phyloP scores from a whole-genome alignment of 2,113 vertebrate species.

The Ascaphus truei region DNA sequence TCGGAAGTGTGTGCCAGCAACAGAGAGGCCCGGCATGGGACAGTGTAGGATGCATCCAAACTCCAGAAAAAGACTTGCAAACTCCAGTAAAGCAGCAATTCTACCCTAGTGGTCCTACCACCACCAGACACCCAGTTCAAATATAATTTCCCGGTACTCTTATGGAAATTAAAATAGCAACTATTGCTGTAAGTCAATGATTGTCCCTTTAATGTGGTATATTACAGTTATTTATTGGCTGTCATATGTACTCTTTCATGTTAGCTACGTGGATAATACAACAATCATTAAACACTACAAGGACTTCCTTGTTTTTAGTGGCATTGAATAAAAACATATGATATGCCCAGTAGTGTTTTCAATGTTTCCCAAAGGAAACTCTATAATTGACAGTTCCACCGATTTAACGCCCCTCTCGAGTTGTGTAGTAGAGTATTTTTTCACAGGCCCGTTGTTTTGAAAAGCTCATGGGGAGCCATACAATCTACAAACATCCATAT shows the following conservation, averaged over 20 bases:
- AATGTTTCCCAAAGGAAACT: background rate
- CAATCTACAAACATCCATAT: slow-evolving; percentile 1
- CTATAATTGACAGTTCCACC: slow-evolving; percentile 14
- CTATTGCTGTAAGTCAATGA: too few relatives aligned
- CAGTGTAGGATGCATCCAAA: too few relatives aligned
- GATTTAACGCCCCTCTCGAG: slow-evolving; percentile 18
- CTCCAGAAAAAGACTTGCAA: too few relatives aligned
- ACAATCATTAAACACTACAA: background rate
- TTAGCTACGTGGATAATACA: background rate
- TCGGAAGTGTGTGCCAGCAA: too few relatives aligned
- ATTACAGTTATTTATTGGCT: too few relatives aligned
- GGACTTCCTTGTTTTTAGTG: slow-evolving; percentile 6
- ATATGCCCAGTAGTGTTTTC: slow-evolving; percentile 21
- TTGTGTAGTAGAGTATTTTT: slow-evolving; percentile 1
- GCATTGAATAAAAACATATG: background rate
- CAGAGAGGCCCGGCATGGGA: too few relatives aligned
- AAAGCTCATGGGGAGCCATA: slow-evolving; percentile 9
- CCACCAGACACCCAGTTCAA: too few relatives aligned
- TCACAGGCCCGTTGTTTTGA: slow-evolving; percentile 5
- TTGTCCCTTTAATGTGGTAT: too few relatives aligned
- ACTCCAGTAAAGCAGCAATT: too few relatives aligned
- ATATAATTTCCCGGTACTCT: too few relatives aligned
- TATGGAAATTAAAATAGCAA: too few relatives aligned
- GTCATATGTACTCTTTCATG: background rate
- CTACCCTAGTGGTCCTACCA: too few relatives aligned